These are phyloP conservation scores for Rhabdornis inornatus DNA, from an alignment of 2,113 vertebrate genomes.

Conservation along the genomic window DNA sequence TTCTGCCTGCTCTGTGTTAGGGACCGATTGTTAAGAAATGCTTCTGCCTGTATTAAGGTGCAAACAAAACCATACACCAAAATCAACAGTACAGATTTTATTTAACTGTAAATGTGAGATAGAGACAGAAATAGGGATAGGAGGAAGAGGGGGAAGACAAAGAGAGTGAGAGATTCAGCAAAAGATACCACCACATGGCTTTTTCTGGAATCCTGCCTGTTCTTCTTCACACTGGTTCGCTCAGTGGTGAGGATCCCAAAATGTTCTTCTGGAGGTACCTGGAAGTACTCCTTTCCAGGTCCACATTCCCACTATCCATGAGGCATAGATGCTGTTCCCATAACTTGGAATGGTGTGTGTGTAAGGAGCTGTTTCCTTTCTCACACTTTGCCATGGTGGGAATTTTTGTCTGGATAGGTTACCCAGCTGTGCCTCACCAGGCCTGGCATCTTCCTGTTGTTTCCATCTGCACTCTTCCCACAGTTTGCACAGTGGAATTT, in stretches of 20 bases:
- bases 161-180: background rate
- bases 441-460: background rate
- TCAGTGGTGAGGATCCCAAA: background rate
- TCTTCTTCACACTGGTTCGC: fast-evolving
- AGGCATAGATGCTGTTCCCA: background rate
- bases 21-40: fast-evolving
- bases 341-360: background rate
- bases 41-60: background rate
- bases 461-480: background rate
- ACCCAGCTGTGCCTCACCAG: background rate
- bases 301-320: background rate
- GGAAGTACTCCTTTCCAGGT: background rate
- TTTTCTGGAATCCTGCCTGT: background rate
- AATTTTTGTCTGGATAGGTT: background rate
- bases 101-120: background rate
- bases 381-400: background rate
- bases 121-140: background rate
- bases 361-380: background rate
- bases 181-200: background rate
- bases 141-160: background rate
- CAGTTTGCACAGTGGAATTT: background rate
- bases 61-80: background rate
- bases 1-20: background rate
- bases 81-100: background rate
- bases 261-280: background rate